Base-by-base conservation (phyloP, 1,140 invertebrate species). In the Tyrophagus putrescentiae region DNA sequence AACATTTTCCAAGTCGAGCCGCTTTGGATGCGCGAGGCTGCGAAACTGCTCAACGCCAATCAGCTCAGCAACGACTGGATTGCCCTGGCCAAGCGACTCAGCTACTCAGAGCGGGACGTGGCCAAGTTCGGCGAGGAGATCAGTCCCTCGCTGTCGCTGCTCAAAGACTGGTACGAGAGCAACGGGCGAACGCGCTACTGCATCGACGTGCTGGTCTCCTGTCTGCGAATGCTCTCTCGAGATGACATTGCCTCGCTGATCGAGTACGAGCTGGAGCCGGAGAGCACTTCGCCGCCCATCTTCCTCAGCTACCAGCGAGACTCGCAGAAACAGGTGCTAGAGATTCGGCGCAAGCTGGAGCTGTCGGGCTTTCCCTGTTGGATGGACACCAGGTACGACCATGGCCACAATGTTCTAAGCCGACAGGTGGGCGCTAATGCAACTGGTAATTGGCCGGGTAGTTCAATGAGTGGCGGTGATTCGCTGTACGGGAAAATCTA, bases 281-380 rank as follows among this genome's bases (percentile, higher is more conserved):
- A 72, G 11, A 59, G 65, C 9, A 68, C 70, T 9, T 66, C 68
- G 27, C 68, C 71, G 6, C 68, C 72, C 44, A 68, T 76, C n/a
- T 76, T 76, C 64, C 68, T 76, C 27, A 74, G 72, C 57, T 70
- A 70, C 57, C 74, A 76, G 65, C 74, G 73, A 72, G 72, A 75
- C 58, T 66, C 65, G 4, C 75, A 76, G 57, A 60, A 67, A 52
- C 32, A 60, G 18, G 67, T 68, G 6, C 62, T 68, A 59, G 57
- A 65, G 6, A 57, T 75, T 6, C 56, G 72, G 41, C 68, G 72
- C 28, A 64, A 67, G 42, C 64, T 76, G 27, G 73, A 75, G 57
- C 65, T 70, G 28, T 64, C 68, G 9, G 75, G 75, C 3, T 73
- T 70, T 60, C 67, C 69, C 21, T 76, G 73, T 64, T 76, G 74